Evolutionary conservation across 2,113 vertebrate species (phyloP).

Genomic region (Cacatua alba): DNA sequence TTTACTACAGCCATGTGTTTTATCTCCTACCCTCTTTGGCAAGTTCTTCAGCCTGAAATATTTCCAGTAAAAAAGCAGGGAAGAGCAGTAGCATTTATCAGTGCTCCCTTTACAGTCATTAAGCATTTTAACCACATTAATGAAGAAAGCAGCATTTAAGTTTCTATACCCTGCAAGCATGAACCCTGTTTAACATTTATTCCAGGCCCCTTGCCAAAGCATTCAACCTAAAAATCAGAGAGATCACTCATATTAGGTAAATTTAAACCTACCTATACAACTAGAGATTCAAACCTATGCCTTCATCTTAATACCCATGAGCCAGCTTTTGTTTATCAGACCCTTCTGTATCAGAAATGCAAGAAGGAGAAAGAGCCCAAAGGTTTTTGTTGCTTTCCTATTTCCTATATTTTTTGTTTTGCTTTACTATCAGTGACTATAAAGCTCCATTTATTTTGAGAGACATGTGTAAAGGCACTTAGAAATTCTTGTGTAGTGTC

Average conservation of each 20-base stretch:
- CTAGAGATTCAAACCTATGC: not conserved
- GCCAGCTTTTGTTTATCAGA: not conserved
- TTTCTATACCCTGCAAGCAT: not conserved
- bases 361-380: not conserved
- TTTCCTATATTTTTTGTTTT: not conserved
- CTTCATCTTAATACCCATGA: not conserved
- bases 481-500: not conserved
- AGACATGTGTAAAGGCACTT: not conserved
- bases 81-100: conserved; percentile 23
- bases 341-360: not conserved
- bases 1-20: conserved; percentile 13
- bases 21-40: not conserved
- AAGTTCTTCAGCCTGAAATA: conserved; percentile 8
- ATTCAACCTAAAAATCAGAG: not conserved
- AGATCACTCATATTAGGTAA: not conserved
- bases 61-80: not conserved
- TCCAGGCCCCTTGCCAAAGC: not conserved
- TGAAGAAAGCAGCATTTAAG: not conserved
- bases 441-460: not conserved
- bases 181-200: not conserved
- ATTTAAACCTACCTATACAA: not conserved
- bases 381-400: not conserved
- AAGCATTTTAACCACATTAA: not conserved
- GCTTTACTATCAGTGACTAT: not conserved
- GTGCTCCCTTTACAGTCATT: not conserved